Evolutionary conservation across 2,888 invertebrate genomes (phyloP).

Genomic region (Exephanes ischioxanthus): DNA sequence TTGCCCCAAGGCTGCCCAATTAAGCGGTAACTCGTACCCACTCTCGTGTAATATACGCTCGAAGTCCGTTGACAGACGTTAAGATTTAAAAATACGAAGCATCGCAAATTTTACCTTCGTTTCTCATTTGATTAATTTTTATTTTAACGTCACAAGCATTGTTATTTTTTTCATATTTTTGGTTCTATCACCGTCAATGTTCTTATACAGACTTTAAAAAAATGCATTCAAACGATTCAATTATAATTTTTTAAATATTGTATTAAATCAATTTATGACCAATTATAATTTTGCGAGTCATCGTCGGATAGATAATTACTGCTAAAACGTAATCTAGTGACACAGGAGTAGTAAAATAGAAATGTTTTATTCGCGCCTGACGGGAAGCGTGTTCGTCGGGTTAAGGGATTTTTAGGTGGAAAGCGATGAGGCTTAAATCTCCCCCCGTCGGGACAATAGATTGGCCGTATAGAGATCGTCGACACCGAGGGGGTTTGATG

Average conservation of each 20-base stretch:
- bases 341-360: conserved; percentile 1
- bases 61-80: conserved; percentile 4
- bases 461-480: conserved; percentile 61
- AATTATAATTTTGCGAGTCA: not conserved
- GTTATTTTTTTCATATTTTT: not conserved
- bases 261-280: not conserved
- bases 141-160: not conserved
- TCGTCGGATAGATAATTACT: not conserved
- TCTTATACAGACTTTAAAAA: not conserved
- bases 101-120: not conserved
- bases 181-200: not conserved
- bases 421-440: conserved; percentile 63
- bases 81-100: not conserved
- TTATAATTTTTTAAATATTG: not conserved
- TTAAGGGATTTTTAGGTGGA: conserved; percentile 68
- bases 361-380: conserved; percentile 22
- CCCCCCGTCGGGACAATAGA: conserved; percentile 67
- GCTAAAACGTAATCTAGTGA: not conserved
- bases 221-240: too few species aligned
- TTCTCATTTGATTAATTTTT: not conserved
- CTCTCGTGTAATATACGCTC: conserved; percentile 33
- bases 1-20: conserved; percentile 76
- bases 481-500: conserved; percentile 58
- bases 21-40: conserved; percentile 58
- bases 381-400: conserved; percentile 36